phyloP scores from a whole-genome alignment of 1,140 invertebrate genomes.

The Chironomus striatipennis region DNA sequence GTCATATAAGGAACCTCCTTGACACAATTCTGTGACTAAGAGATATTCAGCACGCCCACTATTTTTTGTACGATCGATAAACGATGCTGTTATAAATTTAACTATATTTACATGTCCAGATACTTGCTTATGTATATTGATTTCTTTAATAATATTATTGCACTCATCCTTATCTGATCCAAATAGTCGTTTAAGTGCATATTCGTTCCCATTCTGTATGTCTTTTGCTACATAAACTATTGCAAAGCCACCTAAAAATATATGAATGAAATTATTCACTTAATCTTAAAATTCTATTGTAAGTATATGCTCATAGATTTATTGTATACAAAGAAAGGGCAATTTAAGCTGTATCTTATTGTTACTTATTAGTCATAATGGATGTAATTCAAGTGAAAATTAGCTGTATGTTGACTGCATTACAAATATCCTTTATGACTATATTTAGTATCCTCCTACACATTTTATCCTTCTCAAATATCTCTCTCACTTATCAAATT shows the following conservation, averaged over 20 bases:
- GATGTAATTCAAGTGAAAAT: too few species aligned
- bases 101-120: conserved; percentile 74
- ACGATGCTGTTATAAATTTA: conserved; percentile 65
- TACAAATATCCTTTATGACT: background rate
- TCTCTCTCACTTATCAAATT: background rate
- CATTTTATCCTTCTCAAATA: background rate
- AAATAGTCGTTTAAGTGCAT: conserved; percentile 79
- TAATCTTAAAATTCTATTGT: conserved; percentile 25
- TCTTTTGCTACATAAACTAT: conserved; percentile 92
- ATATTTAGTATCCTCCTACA: background rate
- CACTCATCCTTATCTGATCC: conserved; percentile 71
- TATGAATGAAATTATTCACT: conserved; percentile 30
- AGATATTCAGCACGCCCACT: conserved; percentile 60
- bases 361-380: too few species aligned
- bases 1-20: conserved; percentile 72
- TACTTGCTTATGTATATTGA: conserved; percentile 65
- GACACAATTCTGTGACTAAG: conserved; percentile 62
- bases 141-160: conserved; percentile 66
- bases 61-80: conserved; percentile 59
- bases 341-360: background rate
- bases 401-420: too few species aligned
- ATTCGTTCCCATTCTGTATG: conserved; percentile 73
- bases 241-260: conserved; percentile 80
- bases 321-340: background rate
- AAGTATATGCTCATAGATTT: too few species aligned